Percentiles rank a stretch among this genome's conserved stretches.
phyloP scores from a whole-genome alignment of 2,113 vertebrate genomes.

The Hipposideros armiger region DNA sequence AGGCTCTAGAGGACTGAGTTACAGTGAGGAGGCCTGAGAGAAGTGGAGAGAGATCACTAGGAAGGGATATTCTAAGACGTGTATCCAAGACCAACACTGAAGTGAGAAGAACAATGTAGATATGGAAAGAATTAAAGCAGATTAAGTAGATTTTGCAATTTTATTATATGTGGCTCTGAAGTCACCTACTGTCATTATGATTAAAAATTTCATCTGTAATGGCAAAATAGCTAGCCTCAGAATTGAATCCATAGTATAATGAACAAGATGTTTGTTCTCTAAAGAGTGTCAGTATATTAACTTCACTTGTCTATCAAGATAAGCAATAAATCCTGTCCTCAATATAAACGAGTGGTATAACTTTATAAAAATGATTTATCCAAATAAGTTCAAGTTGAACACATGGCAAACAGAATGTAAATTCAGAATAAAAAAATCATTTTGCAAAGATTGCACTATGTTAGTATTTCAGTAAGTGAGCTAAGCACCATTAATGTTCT shows the following conservation, averaged over 20 bases:
- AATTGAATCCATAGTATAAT: conserved; percentile 1
- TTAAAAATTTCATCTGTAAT: neutral
- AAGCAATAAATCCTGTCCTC: neutral
- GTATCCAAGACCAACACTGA: neutral
- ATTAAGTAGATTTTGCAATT: neutral
- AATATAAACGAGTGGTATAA: conserved; percentile 24
- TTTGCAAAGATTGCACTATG: conserved; percentile 8
- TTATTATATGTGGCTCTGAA: neutral
- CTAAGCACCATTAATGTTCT: neutral
- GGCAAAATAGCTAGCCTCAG: neutral
- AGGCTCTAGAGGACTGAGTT: neutral
- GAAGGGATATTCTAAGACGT: neutral
- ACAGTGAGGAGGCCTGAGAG: neutral
- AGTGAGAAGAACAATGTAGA: neutral
- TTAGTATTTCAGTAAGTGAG: conserved; percentile 30
- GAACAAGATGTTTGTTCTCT: neutral
- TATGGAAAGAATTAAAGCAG: neutral
- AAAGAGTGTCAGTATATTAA: neutral
- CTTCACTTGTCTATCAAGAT: neutral
- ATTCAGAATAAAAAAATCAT: conserved; percentile 33
- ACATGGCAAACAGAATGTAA: conserved; percentile 5
- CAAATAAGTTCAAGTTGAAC: neutral
- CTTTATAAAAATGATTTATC: conserved; percentile 68
- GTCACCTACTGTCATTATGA: neutral
- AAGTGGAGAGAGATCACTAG: neutral